Evolutionary conservation across 2,888 invertebrate genomes (phyloP).

Genomic region (Conops quadrifasciatus): DNA sequence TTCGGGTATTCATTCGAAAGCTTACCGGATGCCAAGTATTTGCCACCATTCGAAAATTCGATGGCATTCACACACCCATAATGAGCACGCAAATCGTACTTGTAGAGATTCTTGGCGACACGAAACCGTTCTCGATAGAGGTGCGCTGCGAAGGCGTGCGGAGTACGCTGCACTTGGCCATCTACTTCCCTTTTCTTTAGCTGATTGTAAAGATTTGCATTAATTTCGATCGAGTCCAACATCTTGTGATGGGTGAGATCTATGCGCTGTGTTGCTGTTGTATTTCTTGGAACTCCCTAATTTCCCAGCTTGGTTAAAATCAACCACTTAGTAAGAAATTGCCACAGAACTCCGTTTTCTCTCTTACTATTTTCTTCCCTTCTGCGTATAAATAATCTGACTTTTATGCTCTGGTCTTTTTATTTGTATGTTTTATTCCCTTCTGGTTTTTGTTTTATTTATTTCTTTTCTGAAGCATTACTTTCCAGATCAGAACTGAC

Average conservation of each 20-base stretch:
- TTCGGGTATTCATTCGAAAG: slow-evolving; percentile 32
- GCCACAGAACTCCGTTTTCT: background rate
- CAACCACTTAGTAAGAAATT: background rate
- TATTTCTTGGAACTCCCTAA: slow-evolving; percentile 9
- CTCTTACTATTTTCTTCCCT: background rate
- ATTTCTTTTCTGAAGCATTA: background rate
- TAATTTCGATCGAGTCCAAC: slow-evolving; percentile 42
- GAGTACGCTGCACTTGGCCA: slow-evolving; percentile 41
- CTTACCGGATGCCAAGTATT: slow-evolving; percentile 87
- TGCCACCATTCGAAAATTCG: slow-evolving; percentile 90
- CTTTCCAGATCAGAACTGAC: slow-evolving; percentile 1
- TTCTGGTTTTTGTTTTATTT: background rate
- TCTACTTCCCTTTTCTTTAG: slow-evolving; percentile 46
- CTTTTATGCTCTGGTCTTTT: background rate
- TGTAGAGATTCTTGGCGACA: slow-evolving; percentile 78
- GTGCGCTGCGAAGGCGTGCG: slow-evolving; percentile 50
- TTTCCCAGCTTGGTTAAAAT: background rate
- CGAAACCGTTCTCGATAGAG: slow-evolving; percentile 69
- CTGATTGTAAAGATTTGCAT: slow-evolving; percentile 45
- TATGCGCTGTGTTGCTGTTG: too few species aligned
- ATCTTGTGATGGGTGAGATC: slow-evolving; percentile 27
- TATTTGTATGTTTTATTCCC: background rate
- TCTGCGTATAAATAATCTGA: background rate
- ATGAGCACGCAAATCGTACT: slow-evolving; percentile 86
- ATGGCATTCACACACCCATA: slow-evolving; percentile 97